Conservation (phyloP, 2,797 vertebrate genomes). For the Tapirus indicus region DNA sequence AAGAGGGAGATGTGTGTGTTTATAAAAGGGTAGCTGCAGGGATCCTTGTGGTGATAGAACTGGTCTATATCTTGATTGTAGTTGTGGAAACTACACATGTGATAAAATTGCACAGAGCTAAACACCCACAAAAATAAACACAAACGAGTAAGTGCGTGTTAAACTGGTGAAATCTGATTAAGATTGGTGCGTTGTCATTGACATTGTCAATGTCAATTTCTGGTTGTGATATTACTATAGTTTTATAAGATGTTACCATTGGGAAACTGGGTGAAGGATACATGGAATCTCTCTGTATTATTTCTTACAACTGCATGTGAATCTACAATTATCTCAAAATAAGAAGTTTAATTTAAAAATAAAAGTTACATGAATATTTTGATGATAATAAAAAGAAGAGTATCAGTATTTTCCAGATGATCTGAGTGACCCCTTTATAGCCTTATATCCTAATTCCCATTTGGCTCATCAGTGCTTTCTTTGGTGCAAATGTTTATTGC, state of each 20-base stretch:
- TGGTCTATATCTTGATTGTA: background rate
- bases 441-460: background rate
- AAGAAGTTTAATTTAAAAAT: background rate
- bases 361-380: background rate
- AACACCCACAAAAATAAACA: background rate
- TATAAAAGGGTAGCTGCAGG: background rate
- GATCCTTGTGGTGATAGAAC: background rate
- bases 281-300: background rate
- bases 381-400: background rate
- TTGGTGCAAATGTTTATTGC: background rate
- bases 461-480: background rate
- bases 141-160: background rate
- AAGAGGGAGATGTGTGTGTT: background rate
- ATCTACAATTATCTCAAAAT: constrained; percentile 13
- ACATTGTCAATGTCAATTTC: background rate
- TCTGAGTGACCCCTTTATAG: background rate
- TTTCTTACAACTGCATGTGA: background rate
- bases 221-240: background rate
- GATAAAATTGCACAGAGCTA: background rate
- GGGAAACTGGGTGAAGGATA: background rate
- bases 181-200: background rate
- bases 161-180: background rate
- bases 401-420: background rate
- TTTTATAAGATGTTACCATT: background rate
- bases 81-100: background rate